Evolutionary conservation across 2,797 vertebrate genomes (phyloP), one percentile per base, ranked within the genome.

Genomic region (Sternarchorhynchus goeldii): DNA sequence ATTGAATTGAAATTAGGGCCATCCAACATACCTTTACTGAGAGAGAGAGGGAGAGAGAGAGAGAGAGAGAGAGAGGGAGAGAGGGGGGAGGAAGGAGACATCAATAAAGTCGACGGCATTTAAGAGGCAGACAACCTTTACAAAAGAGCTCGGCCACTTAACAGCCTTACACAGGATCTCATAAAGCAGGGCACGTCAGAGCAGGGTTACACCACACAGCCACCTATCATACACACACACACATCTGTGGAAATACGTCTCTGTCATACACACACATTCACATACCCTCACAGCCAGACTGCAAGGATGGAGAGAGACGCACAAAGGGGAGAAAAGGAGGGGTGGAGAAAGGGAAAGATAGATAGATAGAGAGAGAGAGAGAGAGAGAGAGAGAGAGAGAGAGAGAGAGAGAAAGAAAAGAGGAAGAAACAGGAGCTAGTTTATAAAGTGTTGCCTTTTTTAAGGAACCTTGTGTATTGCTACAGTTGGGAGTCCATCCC

Each of bases 71-170:
- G 87, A 87, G 88, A 88, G 87, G 86, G 79, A 59, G 82, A 85
- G 85, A 85, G 86, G 60, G 77, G 21, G 78, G 50, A 83, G 86
- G 85, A 85, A 88, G 88, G 89, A 90, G 85, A 87, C 91, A 93
- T 93, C 92, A 91, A 93, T 93, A 93, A 93, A 91, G 91, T 89
- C 87, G 91, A 91, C 90, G 90, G 89, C 88, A 87, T 94, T 94
- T 93, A 93, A 93, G 91, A 94, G 90, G 90, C 92, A 93, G 92
- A 92, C 92, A 93, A 92, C 91, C 92, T 93, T 93, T 93, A 92
- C 92, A 91, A 93, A 93, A 92, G 91, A 92, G 91, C 90, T 85
- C 70, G 74, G 79, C 76, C 85, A 88, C 91, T 93, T 93, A 93
- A 93, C 90, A 87, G 90, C 89, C 87, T 89, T 84, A 86, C 88